phyloP scores from a whole-genome alignment of 2,888 invertebrate genomes.

The Drosophila dives region DNA sequence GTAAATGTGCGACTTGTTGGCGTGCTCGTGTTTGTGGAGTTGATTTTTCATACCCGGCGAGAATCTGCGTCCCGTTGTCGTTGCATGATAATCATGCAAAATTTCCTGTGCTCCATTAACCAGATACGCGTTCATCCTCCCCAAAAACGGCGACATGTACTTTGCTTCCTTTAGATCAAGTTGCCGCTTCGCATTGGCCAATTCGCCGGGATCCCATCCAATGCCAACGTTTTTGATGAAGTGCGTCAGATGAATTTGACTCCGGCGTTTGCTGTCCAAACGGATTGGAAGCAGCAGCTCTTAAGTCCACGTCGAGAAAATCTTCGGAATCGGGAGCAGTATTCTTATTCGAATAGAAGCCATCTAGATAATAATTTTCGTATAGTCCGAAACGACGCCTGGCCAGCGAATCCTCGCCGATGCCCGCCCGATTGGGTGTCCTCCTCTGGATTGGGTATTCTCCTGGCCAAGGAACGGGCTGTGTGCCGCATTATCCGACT shows the following conservation, averaged over 20 bases:
- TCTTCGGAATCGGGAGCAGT: neutral
- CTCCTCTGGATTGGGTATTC: neutral
- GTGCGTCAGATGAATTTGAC: neutral
- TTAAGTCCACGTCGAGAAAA: neutral
- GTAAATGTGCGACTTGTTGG: neutral
- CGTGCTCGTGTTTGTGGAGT: accelerated
- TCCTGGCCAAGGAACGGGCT: neutral
- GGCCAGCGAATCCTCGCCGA: slow-evolving; percentile 35
- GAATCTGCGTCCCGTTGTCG: neutral
- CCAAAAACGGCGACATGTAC: neutral
- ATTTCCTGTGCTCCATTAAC: neutral
- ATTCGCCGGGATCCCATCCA: neutral
- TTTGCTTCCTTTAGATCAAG: neutral
- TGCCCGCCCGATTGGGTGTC: slow-evolving; percentile 13
- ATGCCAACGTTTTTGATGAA: neutral
- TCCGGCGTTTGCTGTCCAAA: neutral
- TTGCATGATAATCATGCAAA: neutral
- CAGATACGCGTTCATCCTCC: neutral
- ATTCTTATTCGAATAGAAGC: neutral
- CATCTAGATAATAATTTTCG: neutral
- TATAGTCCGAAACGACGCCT: slow-evolving; percentile 8
- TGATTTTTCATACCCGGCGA: neutral
- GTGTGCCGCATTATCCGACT: neutral
- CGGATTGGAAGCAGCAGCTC: neutral
- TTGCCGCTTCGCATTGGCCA: neutral